These are phyloP conservation scores for Drosophila acutilabella DNA, from an alignment of 2,888 invertebrate genomes.

Conservation along the genomic window DNA sequence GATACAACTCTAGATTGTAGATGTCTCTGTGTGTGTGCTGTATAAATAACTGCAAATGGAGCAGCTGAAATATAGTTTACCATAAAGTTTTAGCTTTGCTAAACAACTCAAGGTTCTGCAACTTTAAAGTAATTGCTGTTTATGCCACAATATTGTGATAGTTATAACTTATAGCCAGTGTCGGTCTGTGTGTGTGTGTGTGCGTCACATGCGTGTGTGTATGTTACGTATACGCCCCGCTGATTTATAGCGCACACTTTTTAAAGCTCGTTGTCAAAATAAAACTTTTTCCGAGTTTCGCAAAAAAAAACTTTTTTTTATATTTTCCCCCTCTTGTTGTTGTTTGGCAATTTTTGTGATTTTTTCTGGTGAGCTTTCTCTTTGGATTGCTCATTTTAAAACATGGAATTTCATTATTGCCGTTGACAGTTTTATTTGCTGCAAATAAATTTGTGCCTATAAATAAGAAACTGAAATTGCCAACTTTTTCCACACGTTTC, in stretches of 20 bases:
- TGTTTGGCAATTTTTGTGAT: not conserved
- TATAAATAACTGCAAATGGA: slow-evolving; percentile 64
- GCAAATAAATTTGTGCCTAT: slow-evolving; percentile 31
- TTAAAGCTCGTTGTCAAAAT: slow-evolving; percentile 70
- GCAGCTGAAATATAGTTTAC: slow-evolving; percentile 57
- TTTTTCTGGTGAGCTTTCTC: not conserved
- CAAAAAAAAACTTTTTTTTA: slow-evolving; percentile 31
- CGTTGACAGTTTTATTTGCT: slow-evolving; percentile 51
- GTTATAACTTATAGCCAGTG: slow-evolving; percentile 13
- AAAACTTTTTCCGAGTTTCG: slow-evolving; percentile 43
- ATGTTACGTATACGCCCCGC: slow-evolving; percentile 48
- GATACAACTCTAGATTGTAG: slow-evolving; percentile 1
- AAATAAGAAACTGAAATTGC: slow-evolving; percentile 16
- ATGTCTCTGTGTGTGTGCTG: not conserved
- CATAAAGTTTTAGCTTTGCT: slow-evolving; percentile 57
- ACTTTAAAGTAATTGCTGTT: slow-evolving; percentile 73
- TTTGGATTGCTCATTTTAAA: slow-evolving; percentile 27
- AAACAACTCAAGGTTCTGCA: slow-evolving; percentile 56
- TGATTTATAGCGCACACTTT: slow-evolving; percentile 72
- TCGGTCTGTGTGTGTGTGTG: not conserved
- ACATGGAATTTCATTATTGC: slow-evolving; percentile 36
- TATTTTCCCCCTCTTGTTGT: slow-evolving; percentile 16
- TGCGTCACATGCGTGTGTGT: slow-evolving; percentile 4
- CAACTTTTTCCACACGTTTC: not conserved
- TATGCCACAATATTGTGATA: slow-evolving; percentile 66